Evolutionary conservation across 1,140 invertebrate genomes (phyloP).

Genomic region (Drosophila melanogaster): DNA sequence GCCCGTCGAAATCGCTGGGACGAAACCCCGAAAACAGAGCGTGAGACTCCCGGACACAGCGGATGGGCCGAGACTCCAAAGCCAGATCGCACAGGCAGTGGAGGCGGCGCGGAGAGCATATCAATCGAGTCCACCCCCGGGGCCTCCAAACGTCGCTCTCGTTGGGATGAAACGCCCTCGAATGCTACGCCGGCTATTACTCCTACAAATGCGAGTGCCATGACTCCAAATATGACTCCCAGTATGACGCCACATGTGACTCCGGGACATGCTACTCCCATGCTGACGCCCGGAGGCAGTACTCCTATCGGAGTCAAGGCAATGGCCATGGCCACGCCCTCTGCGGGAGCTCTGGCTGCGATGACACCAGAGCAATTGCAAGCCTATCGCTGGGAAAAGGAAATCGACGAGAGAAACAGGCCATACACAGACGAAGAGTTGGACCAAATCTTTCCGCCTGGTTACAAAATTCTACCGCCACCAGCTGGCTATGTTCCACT

Average conservation of each 20-base stretch:
- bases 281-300: constrained; percentile 88
- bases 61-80: constrained; percentile 99
- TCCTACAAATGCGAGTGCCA: constrained; percentile 86
- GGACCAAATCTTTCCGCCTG: constrained; percentile 98
- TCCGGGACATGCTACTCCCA: constrained; percentile 86
- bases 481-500: constrained; percentile 98
- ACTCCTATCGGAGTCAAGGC: constrained; percentile 98
- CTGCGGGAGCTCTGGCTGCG: constrained; percentile 96
- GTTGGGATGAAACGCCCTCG: constrained; percentile 99
- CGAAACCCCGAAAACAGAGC: constrained; percentile 98
- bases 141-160: constrained; percentile 94
- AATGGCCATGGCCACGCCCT: constrained; percentile 99
- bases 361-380: constrained; percentile 99
- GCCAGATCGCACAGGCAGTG: constrained; percentile 90
- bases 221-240: constrained; percentile 91
- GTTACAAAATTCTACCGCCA: constrained; percentile 98
- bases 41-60: constrained; percentile 97
- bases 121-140: constrained; percentile 96
- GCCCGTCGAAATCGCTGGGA: constrained; percentile 98
- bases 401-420: constrained; percentile 99
- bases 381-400: constrained; percentile 99
- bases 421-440: constrained; percentile 98
- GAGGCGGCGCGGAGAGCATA: constrained; percentile 91
- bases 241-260: constrained; percentile 88
- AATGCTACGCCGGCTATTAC: constrained; percentile 89